Evolutionary conservation across 2,113 vertebrate species (phyloP).

Genomic region (Scalopus aquaticus): DNA sequence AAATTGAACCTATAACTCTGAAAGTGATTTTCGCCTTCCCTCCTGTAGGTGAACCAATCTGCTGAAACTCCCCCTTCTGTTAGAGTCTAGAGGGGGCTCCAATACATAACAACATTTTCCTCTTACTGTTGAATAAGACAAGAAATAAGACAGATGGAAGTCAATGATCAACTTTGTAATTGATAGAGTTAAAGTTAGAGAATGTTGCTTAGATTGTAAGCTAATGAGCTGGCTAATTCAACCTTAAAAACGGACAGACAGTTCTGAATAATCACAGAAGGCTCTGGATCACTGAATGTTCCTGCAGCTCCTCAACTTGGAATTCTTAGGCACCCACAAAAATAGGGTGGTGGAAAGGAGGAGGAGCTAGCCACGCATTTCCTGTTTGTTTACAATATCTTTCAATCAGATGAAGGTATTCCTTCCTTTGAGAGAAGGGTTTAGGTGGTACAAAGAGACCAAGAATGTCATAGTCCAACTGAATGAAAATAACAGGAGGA

Average conservation of each 20-base stretch:
- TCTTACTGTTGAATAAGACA: background rate
- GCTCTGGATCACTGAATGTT: background rate
- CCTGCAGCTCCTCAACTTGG: accelerated
- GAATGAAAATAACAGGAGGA: background rate
- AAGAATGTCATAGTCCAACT: background rate
- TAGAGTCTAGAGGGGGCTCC: background rate
- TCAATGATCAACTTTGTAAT: background rate
- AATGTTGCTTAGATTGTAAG: background rate
- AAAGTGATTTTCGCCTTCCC: background rate
- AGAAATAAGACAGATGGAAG: background rate
- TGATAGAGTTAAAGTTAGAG: background rate
- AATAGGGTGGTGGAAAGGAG: background rate
- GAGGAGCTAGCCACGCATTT: background rate
- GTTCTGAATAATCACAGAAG: background rate
- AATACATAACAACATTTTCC: background rate
- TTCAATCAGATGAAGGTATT: background rate
- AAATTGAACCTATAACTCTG: background rate
- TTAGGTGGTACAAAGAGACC: background rate
- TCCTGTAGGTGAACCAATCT: background rate
- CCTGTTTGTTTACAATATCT: background rate
- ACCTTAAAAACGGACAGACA: background rate
- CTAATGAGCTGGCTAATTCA: background rate
- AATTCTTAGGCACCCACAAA: background rate
- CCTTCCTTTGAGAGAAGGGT: background rate
- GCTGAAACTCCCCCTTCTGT: background rate